A percentile compares a stretch with the other conserved stretches of the same genome.
phyloP scores from a whole-genome alignment of 2,888 invertebrate genomes.

The Ectobius pallidus region DNA sequence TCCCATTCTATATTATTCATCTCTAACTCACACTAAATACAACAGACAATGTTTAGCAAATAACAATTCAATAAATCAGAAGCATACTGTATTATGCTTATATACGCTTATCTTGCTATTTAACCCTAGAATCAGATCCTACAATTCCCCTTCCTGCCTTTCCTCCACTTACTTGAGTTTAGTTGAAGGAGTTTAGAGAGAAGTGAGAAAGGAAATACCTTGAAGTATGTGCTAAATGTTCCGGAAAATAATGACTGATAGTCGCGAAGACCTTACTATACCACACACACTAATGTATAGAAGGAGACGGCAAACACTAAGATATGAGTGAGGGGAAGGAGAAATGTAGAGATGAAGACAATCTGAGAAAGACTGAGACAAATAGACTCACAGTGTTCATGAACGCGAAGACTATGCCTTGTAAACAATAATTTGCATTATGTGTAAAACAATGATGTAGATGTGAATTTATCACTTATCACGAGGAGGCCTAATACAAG shows the following conservation, averaged over 20 bases:
- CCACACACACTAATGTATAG: neutral
- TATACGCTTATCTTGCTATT: slow-evolving; percentile 2
- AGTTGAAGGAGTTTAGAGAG: slow-evolving; percentile 42
- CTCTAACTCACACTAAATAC: too few relatives aligned
- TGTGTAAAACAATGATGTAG: too few relatives aligned
- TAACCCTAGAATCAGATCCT: neutral
- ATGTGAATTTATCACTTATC: too few relatives aligned
- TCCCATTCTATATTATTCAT: too few relatives aligned
- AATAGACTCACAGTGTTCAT: slow-evolving; percentile 27
- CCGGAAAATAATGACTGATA: slow-evolving; percentile 61
- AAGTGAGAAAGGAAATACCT: slow-evolving; percentile 50
- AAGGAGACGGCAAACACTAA: slow-evolving; percentile 9
- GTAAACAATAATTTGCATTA: slow-evolving; percentile 23
- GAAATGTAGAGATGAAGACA: slow-evolving; percentile 8
- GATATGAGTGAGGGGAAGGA: neutral
- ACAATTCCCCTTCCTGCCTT: neutral
- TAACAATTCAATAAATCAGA: too few relatives aligned
- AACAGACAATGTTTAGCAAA: too few relatives aligned
- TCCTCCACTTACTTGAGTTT: slow-evolving; percentile 11
- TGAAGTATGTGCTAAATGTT: slow-evolving; percentile 60
- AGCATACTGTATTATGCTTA: neutral
- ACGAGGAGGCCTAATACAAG: too few relatives aligned
- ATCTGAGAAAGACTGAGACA: neutral
- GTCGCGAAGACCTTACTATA: slow-evolving; percentile 48
- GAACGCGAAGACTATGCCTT: slow-evolving; percentile 9